These are phyloP conservation scores for Chrysolina oricalcia DNA, from an alignment of 2,888 invertebrate species.

Conservation along the genomic window DNA sequence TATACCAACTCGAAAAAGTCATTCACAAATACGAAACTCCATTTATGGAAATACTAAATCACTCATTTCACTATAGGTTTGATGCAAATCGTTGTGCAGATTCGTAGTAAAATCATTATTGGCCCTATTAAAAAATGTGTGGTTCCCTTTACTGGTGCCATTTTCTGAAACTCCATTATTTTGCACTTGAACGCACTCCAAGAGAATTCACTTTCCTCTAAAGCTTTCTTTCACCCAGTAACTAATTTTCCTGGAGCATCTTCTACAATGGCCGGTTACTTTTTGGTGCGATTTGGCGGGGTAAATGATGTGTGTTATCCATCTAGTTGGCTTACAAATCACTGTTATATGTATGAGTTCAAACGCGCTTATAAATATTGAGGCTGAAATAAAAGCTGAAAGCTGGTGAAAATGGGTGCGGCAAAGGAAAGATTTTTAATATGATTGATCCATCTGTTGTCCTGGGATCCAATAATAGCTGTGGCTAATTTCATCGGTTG, in stretches of 20 bases:
- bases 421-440: slow-evolving; percentile 39
- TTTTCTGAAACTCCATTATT: no score
- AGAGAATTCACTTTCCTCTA: no score
- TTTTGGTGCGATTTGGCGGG: slow-evolving; percentile 67
- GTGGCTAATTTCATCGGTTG: slow-evolving; percentile 1
- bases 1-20: no score
- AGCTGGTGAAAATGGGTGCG: slow-evolving; percentile 51
- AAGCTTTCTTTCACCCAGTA: not conserved
- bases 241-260: slow-evolving; percentile 44
- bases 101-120: no score
- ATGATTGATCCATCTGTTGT: slow-evolving; percentile 30
- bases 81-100: no score
- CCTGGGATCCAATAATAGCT: slow-evolving; percentile 20
- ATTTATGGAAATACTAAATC: no score
- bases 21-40: no score
- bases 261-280: slow-evolving; percentile 69
- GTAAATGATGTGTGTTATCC: slow-evolving; percentile 70
- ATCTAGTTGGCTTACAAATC: slow-evolving; percentile 65
- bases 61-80: no score
- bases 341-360: slow-evolving; percentile 60
- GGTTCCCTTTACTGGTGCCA: no score
- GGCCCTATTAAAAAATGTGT: no score
- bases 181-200: no score
- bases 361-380: slow-evolving; percentile 60
- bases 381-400: slow-evolving; percentile 51